These are phyloP conservation scores for Crotalus tigris DNA, from an alignment of 2,113 vertebrate species.

Conservation along the genomic window DNA sequence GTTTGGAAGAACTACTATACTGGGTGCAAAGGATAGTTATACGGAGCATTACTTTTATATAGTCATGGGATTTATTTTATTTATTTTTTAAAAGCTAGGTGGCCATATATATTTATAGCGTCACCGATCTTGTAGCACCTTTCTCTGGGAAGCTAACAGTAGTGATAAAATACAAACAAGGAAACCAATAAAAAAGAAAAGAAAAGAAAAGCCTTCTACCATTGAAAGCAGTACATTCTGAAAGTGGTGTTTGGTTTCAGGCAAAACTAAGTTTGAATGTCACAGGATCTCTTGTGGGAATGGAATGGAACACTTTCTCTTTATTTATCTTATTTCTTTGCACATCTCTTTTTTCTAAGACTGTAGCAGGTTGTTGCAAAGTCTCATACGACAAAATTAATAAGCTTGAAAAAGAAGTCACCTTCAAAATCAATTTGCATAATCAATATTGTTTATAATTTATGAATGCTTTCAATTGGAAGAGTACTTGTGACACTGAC, in stretches of 20 bases:
- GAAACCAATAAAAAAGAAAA: neutral
- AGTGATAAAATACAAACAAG: neutral
- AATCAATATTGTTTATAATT: neutral
- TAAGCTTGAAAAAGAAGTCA: neutral
- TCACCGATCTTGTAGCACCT: neutral
- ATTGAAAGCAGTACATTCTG: neutral
- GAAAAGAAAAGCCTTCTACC: neutral
- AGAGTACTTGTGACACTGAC: neutral
- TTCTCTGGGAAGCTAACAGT: neutral
- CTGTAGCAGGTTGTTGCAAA: neutral
- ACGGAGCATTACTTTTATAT: neutral
- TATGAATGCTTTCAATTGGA: neutral
- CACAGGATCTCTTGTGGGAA: neutral
- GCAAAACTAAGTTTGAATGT: neutral
- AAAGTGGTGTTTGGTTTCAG: neutral
- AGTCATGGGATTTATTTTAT: neutral
- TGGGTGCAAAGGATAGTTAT: neutral
- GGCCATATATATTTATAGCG: neutral
- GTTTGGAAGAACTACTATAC: conserved; percentile 7
- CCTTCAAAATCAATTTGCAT: neutral
- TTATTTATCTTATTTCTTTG: neutral
- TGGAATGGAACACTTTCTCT: neutral
- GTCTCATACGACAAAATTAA: neutral
- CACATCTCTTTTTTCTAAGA: neutral
- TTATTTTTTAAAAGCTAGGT: neutral